Percentiles rank a stretch among this genome's conserved stretches.
Evolutionary conservation across 2,888 invertebrate genomes (phyloP).

Genomic region (Ornithoptera alexandrae): DNA sequence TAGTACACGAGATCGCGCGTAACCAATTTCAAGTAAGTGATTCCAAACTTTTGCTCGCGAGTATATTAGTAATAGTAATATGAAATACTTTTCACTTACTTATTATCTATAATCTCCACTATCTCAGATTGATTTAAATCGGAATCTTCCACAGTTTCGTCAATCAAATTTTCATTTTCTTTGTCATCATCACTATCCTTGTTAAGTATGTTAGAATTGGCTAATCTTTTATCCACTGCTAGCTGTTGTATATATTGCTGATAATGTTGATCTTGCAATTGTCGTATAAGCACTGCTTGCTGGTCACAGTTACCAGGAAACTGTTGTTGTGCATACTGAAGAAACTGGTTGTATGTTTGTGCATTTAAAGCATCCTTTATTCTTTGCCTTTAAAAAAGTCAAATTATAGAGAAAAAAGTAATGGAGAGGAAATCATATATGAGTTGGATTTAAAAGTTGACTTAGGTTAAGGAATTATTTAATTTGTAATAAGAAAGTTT

Average conservation of each 20-base stretch:
- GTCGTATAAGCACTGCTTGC: constrained; percentile 95
- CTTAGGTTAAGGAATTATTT: too few relatives aligned
- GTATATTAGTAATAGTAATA: not conserved
- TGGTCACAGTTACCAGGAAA: constrained; percentile 91
- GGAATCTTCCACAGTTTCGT: constrained; percentile 52
- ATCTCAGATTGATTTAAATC: constrained; percentile 59
- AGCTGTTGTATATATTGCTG: constrained; percentile 99
- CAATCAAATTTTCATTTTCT: constrained; percentile 41
- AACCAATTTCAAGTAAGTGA: too few relatives aligned
- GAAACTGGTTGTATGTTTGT: constrained; percentile 92
- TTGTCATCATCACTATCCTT: constrained; percentile 43
- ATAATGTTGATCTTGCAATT: constrained; percentile 99
- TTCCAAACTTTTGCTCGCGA: too few relatives aligned
- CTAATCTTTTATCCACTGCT: constrained; percentile 73
- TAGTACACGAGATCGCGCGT: too few relatives aligned
- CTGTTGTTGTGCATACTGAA: constrained; percentile 96
- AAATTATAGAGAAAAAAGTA: not conserved
- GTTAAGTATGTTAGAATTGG: constrained; percentile 58
- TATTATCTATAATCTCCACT: constrained; percentile 49
- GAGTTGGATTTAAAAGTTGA: too few relatives aligned
- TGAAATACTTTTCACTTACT: constrained; percentile 48
- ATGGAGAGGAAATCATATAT: too few relatives aligned
- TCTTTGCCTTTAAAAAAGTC: constrained; percentile 79
- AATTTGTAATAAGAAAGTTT: too few relatives aligned
- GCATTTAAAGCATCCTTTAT: constrained; percentile 98